Conservation (phyloP, 2,797 vertebrate genomes). For the Xerus rutilus region DNA sequence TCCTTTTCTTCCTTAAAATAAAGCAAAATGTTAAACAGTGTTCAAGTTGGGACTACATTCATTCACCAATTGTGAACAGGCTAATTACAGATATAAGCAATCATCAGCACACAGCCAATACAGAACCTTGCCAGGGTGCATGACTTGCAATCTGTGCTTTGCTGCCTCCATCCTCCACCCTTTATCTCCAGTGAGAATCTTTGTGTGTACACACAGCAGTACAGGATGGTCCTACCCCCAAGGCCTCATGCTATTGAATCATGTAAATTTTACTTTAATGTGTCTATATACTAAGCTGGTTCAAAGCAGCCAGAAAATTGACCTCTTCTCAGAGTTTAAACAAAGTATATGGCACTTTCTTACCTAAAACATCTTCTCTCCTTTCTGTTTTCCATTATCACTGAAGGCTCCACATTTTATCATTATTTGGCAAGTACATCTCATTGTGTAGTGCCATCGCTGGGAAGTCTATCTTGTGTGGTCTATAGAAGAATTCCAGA, state of each 20-base stretch:
- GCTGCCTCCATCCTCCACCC: neutral
- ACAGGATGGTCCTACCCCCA: fast-evolving
- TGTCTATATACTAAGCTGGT: neutral
- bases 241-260: neutral
- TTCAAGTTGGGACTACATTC: neutral
- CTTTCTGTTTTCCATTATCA: neutral
- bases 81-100: neutral
- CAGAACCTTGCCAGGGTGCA: neutral
- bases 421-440: neutral
- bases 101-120: fast-evolving
- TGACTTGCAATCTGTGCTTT: slow-evolving; percentile 43
- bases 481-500: neutral
- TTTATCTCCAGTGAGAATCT: neutral
- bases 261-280: neutral
- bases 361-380: neutral
- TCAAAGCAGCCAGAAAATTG: neutral
- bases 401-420: neutral
- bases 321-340: neutral
- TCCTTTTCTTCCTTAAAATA: neutral
- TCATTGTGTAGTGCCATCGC: neutral
- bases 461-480: neutral
- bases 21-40: neutral
- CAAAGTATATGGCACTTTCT: neutral
- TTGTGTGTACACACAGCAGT: neutral
- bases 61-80: neutral